phyloP scores from a whole-genome alignment of 2,113 vertebrate species.

The Calonectris borealis region DNA sequence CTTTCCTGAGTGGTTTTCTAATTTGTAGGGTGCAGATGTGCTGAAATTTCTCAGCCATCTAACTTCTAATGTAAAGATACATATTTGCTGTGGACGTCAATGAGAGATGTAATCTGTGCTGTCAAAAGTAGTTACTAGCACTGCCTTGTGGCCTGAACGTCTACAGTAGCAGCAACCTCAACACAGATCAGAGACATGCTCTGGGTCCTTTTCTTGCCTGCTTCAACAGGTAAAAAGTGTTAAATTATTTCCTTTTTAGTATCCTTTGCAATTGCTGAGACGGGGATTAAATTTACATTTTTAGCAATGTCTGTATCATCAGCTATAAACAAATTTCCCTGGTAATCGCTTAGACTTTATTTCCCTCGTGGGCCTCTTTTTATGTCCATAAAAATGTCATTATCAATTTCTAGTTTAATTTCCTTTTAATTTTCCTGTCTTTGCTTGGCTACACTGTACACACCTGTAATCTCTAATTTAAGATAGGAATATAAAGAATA shows the following conservation, averaged over 20 bases:
- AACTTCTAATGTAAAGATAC: not conserved
- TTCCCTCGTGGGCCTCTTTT: constrained; percentile 1
- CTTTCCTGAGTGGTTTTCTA: constrained; percentile 18
- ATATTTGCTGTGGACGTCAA: not conserved
- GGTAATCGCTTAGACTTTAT: not conserved
- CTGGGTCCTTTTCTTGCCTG: not conserved
- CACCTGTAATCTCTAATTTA: not conserved
- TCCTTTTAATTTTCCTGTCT: constrained; percentile 28
- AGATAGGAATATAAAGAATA: not conserved
- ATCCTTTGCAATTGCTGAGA: not conserved
- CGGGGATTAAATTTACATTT: not conserved
- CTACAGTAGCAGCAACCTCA: not conserved
- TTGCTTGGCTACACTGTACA: not conserved
- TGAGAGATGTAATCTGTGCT: constrained; percentile 23
- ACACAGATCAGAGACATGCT: not conserved
- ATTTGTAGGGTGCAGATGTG: not conserved
- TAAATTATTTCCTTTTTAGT: not conserved
- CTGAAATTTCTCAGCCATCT: constrained; percentile 3
- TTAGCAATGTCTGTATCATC: not conserved
- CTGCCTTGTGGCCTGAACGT: not conserved
- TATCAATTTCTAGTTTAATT: constrained; percentile 29
- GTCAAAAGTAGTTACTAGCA: constrained; percentile 3
- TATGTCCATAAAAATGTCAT: not conserved
- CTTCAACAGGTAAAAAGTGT: not conserved
- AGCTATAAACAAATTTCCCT: constrained; percentile 39